Evolutionary conservation across 2,797 vertebrate species (phyloP).

Genomic region (Gambelia wislizenii): DNA sequence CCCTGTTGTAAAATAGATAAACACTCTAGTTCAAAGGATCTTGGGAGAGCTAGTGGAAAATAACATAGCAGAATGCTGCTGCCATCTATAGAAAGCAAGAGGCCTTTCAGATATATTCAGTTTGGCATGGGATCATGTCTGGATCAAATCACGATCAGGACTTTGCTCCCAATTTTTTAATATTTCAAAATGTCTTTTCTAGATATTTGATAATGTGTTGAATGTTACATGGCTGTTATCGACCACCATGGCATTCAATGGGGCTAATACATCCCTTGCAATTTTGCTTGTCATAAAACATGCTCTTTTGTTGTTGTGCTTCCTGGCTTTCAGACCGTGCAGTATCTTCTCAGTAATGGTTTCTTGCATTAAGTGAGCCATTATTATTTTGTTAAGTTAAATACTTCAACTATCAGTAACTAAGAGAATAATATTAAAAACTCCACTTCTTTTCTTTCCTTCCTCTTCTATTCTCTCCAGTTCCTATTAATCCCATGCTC

Average conservation of each 20-base stretch:
- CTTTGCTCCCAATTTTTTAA: not conserved
- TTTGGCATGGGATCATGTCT: not conserved
- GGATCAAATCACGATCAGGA: not conserved
- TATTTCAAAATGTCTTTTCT: not conserved
- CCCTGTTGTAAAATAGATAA: not conserved
- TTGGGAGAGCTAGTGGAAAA: not conserved
- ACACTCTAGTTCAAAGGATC: not conserved
- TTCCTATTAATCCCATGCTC: not conserved
- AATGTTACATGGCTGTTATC: not conserved
- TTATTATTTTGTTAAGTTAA: not conserved
- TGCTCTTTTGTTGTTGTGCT: not conserved
- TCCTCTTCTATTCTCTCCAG: not conserved
- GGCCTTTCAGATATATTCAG: not conserved
- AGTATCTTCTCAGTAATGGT: conserved; percentile 9
- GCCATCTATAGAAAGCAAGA: not conserved
- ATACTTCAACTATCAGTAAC: no score
- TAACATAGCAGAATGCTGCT: not conserved
- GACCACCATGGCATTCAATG: not conserved
- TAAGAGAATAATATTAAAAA: no score
- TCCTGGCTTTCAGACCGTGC: conserved; percentile 4
- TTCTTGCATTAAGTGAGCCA: conserved; percentile 19
- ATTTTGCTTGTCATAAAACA: not conserved
- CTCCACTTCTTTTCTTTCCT: not conserved
- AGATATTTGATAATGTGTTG: not conserved
- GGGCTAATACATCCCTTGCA: not conserved